Evolutionary conservation across 2,797 vertebrate genomes (phyloP), one percentile per base, ranked within the genome.

Genomic region (Silurus aristotelis): DNA sequence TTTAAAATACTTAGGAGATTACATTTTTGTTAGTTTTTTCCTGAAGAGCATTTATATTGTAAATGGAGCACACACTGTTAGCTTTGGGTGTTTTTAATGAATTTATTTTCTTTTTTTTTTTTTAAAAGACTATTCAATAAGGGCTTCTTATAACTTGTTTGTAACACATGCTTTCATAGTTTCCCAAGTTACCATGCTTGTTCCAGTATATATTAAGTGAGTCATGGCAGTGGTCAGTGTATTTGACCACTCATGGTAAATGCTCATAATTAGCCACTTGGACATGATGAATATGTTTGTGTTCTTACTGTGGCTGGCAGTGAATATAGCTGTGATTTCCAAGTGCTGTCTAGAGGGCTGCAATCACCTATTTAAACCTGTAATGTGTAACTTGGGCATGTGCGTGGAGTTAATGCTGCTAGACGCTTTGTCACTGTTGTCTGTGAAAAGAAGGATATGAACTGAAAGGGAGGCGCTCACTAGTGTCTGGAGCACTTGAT

Each of bases 281-380:
- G 89, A 20, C 55, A 85, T 89, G 87, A 91, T 89, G 83, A 89
- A 89, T 83, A 68, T 80, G 70, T 82, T 88, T 81, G 90, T 90
- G 82, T 90, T 84, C 87, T 70, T 83, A 71, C 73, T 48, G 43
- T 76, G 63, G 82, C 79, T 25, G 48, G 75, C 83, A 46, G 60
- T 86, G 73, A 58, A 85, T 89, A 89, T 89, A 89, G 79, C 84
- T 78, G 15, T 55, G n/a, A 25, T 66, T 71, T 38, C 38, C 38
- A 38, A 38, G 38, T 38, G 38, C 38, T 38, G 38, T 38, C 38
- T 38, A 38, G 38, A 38, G 38, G 38, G 9, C 0, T 52, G 86
- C 84, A 68, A 82, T 82, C 31, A 79, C 31, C 38, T 83, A 86
- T 88, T 85, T 84, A 76, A 76, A 38, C 52, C 17, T 60, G 70